These are phyloP conservation scores for Bos javanicus DNA, from an alignment of 2,113 vertebrate species.

Conservation along the genomic window DNA sequence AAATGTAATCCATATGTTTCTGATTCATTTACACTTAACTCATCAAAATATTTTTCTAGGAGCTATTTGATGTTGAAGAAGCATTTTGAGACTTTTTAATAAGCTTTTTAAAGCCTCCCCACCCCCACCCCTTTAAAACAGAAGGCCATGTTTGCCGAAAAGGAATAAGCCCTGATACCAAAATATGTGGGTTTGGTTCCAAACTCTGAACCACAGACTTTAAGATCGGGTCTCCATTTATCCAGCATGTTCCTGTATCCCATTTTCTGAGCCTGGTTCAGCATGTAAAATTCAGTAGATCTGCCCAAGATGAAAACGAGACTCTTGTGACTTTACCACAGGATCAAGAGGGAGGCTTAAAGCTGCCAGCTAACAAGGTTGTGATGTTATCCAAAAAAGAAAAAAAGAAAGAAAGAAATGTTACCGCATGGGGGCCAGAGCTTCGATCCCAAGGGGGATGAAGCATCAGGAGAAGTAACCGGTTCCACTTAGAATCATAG, in stretches of 20 bases:
- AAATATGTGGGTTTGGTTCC: constrained; percentile 61
- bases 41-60: constrained; percentile 77
- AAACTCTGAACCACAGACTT: constrained; percentile 54
- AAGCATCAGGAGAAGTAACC: neutral
- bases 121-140: constrained; percentile 31
- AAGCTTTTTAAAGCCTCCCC: constrained; percentile 41
- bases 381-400: neutral
- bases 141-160: constrained; percentile 44
- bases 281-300: neutral
- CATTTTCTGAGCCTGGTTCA: neutral
- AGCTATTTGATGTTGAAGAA: constrained; percentile 70
- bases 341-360: constrained; percentile 45
- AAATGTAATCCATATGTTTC: constrained; percentile 73
- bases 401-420: neutral
- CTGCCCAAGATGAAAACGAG: constrained; percentile 11
- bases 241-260: neutral
- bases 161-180: constrained; percentile 41
- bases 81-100: constrained; percentile 69
- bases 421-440: neutral
- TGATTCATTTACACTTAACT: constrained; percentile 76
- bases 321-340: constrained; percentile 43
- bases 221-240: constrained; percentile 33
- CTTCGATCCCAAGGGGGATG: neutral
- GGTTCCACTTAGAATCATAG: neutral
- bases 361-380: neutral